Evolutionary conservation across 2,113 vertebrate genomes (phyloP).

Genomic region (Oncorhynchus tshawytscha): DNA sequence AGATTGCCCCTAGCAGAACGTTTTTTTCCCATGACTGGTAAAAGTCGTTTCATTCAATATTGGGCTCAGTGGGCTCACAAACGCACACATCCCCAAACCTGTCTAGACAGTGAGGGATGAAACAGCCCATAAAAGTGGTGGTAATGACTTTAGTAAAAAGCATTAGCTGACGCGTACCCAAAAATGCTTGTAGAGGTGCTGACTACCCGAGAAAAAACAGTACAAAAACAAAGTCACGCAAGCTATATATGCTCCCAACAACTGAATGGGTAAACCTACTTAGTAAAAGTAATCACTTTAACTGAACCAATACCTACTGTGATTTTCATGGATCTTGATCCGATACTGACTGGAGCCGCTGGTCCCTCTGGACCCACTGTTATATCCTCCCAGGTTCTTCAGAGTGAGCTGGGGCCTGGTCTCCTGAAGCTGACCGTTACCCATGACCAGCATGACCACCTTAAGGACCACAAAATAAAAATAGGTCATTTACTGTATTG

Average conservation of each 20-base stretch:
- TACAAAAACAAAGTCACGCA: slow-evolving; percentile 53
- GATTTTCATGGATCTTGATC: slow-evolving; percentile 77
- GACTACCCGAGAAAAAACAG: no score
- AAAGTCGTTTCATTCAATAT: not conserved
- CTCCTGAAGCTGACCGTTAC: slow-evolving; percentile 66
- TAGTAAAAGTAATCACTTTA: slow-evolving; percentile 20
- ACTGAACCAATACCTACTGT: slow-evolving; percentile 70
- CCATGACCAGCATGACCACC: slow-evolving; percentile 74
- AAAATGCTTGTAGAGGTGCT: no score
- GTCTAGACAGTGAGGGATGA: no score
- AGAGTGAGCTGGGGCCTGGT: slow-evolving; percentile 65
- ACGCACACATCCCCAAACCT: no score
- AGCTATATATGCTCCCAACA: not conserved
- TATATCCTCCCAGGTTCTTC: slow-evolving; percentile 33
- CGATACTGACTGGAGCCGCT: not conserved
- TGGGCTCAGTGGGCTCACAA: not conserved
- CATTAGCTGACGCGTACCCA: no score
- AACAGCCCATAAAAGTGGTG: no score
- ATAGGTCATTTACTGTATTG: no score
- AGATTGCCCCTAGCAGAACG: no score
- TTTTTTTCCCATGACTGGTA: no score
- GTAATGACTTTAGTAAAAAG: no score
- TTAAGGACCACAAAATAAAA: no score
- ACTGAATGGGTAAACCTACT: no score
- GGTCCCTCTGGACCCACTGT: not conserved